A percentile compares a stretch with the other conserved stretches of the same genome.
Conservation (phyloP, 2,113 vertebrate species). For the Picathartes gymnocephalus region DNA sequence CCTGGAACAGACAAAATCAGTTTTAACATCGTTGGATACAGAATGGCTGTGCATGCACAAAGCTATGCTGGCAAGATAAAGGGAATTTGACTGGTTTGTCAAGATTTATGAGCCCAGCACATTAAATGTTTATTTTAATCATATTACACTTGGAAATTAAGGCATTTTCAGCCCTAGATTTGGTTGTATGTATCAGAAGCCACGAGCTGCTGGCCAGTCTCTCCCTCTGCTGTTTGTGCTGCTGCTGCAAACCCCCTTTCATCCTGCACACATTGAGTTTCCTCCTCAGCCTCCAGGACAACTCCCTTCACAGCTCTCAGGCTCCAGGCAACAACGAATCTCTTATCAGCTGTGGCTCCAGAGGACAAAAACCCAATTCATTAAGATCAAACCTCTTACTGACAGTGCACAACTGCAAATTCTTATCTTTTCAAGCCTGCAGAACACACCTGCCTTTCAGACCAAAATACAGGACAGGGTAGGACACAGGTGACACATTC, state of each 20-base stretch:
- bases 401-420: background rate
- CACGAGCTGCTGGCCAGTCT: background rate
- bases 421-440: background rate
- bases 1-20: background rate
- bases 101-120: background rate
- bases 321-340: background rate
- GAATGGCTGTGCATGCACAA: background rate
- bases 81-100: background rate
- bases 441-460: background rate
- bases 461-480: background rate
- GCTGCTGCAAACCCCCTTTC: background rate
- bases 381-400: background rate
- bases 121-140: background rate
- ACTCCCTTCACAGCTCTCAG: background rate
- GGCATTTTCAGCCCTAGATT: background rate
- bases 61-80: background rate
- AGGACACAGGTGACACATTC: background rate
- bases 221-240: background rate
- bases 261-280: background rate
- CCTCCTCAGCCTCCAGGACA: background rate
- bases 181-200: background rate
- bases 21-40: background rate
- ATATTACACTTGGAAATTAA: background rate
- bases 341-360: background rate
- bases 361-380: background rate